Base-by-base conservation (phyloP, 2,113 vertebrate genomes). In the Pollachius pollachius region DNA sequence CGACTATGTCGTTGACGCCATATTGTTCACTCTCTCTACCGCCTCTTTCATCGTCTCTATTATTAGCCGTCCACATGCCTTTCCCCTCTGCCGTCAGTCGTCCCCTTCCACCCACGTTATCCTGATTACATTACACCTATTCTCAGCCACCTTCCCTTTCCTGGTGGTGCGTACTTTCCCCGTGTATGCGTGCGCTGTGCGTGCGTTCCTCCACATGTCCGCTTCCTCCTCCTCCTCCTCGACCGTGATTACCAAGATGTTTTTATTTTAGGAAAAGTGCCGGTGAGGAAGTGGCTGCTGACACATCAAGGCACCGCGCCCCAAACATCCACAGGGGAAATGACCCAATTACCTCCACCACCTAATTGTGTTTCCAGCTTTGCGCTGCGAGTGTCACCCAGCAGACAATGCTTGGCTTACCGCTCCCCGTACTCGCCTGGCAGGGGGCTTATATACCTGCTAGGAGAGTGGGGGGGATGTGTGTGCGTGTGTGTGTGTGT, bases 61-160 rank as follows among this genome's bases (percentile, higher is more conserved):
- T 90, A 87, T 90, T 92, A 92, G 86, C 74, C 1, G 72, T 70
- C 75, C 83, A 79, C 73, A 84, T 62, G 57, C 75, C 69, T 75
- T 65, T 75, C 30, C 30, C 30, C 30, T 5, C 30, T 3, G 30
- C 27, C 5, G 30, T 5, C 30, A 4, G 30, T 6, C 5, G 30
- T 81, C 80, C 74, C 71, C 78, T 91, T 91, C 86, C 88, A 90
- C 87, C 79, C 85, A 86, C 75, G 81, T 76, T 85, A 86, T 92
- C 89, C 88, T 88, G 81, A 83, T 84, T 82, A 67, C 80, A 84
- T 90, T 83, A 81, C 85, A 85, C 74, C 66, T 54, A 63, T 74
- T 76, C 64, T 72, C 68, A 64, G 65, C 81, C 63, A 37, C 58
- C 18, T 84, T 75, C 70, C 59, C 52, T 19, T 23, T 72, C 72